Conservation (phyloP, 2,113 vertebrate species). For the Oxyruncus cristatus region DNA sequence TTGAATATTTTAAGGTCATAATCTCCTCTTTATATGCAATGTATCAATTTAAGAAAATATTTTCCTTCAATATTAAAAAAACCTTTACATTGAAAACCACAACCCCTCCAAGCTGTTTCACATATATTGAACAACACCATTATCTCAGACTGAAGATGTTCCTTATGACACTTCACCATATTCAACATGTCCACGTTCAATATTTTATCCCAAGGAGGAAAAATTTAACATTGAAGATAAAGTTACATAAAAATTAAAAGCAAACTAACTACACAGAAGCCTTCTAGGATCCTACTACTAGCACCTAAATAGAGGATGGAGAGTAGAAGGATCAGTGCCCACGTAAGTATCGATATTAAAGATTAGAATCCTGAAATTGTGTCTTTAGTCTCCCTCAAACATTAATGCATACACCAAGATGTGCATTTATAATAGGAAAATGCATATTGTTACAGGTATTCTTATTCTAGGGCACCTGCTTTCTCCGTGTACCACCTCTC, state of each 20-base stretch:
- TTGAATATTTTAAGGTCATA: not conserved
- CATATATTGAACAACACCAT: not conserved
- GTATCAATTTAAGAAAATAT: not conserved
- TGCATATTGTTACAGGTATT: not conserved
- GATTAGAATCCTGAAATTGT: not conserved
- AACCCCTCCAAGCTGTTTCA: not conserved
- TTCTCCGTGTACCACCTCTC: not conserved
- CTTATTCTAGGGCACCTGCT: fast-evolving
- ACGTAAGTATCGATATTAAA: not conserved
- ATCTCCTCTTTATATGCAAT: not conserved
- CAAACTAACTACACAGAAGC: fast-evolving
- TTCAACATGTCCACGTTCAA: not conserved
- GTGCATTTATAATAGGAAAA: not conserved
- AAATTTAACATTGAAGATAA: not conserved
- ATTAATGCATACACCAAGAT: not conserved
- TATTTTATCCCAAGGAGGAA: not conserved
- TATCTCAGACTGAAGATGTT: not conserved
- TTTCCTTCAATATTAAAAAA: not conserved
- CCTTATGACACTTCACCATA: not conserved
- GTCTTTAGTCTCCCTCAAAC: not conserved
- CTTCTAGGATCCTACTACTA: not conserved
- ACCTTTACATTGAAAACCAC: fast-evolving
- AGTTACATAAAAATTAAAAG: not conserved
- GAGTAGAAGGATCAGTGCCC: not conserved
- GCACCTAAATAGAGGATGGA: not conserved